These are phyloP conservation scores for Xenopus laevis DNA, from an alignment of 2,113 vertebrate genomes.

Conservation along the genomic window DNA sequence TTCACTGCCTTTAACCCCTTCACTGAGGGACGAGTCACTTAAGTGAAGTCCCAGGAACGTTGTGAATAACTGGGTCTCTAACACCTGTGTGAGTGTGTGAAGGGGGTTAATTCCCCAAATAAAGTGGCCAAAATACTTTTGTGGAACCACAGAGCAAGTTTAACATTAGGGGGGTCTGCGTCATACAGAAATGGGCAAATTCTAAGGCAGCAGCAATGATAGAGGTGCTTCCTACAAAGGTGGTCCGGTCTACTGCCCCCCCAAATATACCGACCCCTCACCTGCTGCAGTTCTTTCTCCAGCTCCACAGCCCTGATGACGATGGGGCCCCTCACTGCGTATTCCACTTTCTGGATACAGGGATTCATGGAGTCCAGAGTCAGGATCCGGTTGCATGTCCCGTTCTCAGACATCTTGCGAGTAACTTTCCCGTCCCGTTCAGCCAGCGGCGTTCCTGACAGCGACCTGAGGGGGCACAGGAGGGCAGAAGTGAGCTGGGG, in stretches of 20 bases:
- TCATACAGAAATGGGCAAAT: too few species aligned
- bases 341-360: slow-evolving; percentile 75
- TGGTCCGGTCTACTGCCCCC: not conserved
- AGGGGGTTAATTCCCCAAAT: too few species aligned
- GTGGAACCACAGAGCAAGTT: too few species aligned
- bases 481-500: slow-evolving; percentile 18
- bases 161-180: too few species aligned
- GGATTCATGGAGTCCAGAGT: slow-evolving; percentile 83
- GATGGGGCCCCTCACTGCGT: slow-evolving; percentile 83
- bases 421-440: slow-evolving; percentile 38
- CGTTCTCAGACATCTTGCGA: slow-evolving; percentile 60
- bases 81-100: too few species aligned
- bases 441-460: slow-evolving; percentile 55
- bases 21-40: too few species aligned
- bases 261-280: slow-evolving; percentile 35
- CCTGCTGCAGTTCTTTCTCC: slow-evolving; percentile 81
- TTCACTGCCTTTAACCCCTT: too few species aligned
- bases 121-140: too few species aligned
- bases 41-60: too few species aligned
- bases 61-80: too few species aligned
- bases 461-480: slow-evolving; percentile 53
- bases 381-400: slow-evolving; percentile 66
- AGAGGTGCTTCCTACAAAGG: not conserved
- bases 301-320: slow-evolving; percentile 78
- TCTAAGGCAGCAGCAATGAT: too few species aligned